Evolutionary conservation across 2,888 invertebrate species (phyloP).

Genomic region (Cataglyphis albicans): DNA sequence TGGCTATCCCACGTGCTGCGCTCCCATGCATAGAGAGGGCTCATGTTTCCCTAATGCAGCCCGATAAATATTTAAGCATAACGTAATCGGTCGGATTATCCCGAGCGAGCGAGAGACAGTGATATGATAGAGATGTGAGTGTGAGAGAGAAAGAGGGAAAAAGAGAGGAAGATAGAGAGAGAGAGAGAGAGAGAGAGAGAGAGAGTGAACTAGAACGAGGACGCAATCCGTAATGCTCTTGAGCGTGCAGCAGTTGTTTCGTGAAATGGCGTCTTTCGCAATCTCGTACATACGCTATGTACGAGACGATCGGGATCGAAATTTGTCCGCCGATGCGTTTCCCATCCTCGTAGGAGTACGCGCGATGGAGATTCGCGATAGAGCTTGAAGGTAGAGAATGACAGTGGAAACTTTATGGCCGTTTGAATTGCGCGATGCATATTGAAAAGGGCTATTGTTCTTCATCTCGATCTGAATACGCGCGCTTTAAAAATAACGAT

Average conservation of each 20-base stretch:
- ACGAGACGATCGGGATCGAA: constrained; percentile 70
- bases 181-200: constrained; percentile 33
- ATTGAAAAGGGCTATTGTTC: constrained; percentile 42
- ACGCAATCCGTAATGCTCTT: constrained; percentile 73
- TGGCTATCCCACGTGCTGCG: constrained; percentile 83
- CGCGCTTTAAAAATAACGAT: neutral
- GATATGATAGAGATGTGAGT: neutral
- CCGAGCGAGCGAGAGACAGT: constrained; percentile 61
- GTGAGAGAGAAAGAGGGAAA: constrained; percentile 11
- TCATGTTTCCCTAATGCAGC: constrained; percentile 85
- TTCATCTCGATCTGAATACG: constrained; percentile 16
- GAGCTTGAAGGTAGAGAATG: constrained; percentile 21
- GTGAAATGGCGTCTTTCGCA: constrained; percentile 82
- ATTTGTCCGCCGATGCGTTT: constrained; percentile 69
- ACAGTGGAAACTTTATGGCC: constrained; percentile 41
- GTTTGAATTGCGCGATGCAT: constrained; percentile 43
- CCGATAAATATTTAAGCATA: constrained; percentile 85
- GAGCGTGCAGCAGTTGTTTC: constrained; percentile 75
- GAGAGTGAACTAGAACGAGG: constrained; percentile 53
- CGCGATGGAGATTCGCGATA: constrained; percentile 26
- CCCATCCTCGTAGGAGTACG: constrained; percentile 18
- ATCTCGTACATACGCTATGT: constrained; percentile 75
- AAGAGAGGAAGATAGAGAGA: constrained; percentile 20
- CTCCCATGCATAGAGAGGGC: constrained; percentile 85
- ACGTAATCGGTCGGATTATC: constrained; percentile 85